phyloP scores from a whole-genome alignment of 2,113 vertebrate genomes.

The Podocnemis expansa region DNA sequence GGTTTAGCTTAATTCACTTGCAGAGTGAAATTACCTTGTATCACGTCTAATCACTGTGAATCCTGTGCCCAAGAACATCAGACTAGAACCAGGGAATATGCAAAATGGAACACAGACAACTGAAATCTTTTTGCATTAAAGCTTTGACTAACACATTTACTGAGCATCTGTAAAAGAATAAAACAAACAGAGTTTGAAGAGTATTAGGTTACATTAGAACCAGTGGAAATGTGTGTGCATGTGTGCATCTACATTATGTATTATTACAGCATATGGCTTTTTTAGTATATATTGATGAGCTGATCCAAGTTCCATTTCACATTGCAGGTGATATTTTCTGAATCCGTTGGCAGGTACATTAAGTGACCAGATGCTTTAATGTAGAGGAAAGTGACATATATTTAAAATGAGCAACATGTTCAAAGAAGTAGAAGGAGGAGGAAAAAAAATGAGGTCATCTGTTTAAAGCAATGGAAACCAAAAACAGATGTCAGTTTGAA shows the following conservation, averaged over 20 bases:
- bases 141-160: not conserved
- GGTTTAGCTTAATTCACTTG: not conserved
- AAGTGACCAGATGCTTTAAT: not conserved
- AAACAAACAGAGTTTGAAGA: not conserved
- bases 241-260: not conserved
- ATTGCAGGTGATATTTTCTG: not conserved
- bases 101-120: not conserved
- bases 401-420: not conserved
- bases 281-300: not conserved
- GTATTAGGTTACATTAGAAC: not conserved
- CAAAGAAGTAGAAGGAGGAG: not conserved
- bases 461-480: not conserved
- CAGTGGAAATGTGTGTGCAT: not conserved
- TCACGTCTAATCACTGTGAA: not conserved
- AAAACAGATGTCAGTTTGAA: not conserved
- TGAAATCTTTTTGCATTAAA: not conserved
- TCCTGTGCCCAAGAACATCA: not conserved
- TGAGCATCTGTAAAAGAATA: constrained; percentile 4
- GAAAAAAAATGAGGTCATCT: not conserved
- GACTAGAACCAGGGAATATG: not conserved
- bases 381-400: accelerated
- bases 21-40: constrained; percentile 9
- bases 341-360: not conserved
- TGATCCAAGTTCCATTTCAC: not conserved
- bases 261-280: not conserved